These are phyloP conservation scores for Siphamia tubifer DNA, from an alignment of 2,113 vertebrate species.

Conservation along the genomic window DNA sequence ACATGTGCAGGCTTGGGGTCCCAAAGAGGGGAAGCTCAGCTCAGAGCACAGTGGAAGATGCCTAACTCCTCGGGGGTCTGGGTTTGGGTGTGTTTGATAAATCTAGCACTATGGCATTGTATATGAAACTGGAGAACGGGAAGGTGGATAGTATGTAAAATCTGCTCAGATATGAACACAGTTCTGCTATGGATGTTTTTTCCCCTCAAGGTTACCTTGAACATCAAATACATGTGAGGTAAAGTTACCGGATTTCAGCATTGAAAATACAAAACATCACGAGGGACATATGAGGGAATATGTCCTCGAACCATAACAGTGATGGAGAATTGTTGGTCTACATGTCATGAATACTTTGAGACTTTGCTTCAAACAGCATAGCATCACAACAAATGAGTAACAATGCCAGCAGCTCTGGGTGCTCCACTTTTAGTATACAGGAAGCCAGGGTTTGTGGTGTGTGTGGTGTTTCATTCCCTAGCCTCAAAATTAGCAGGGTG, in stretches of 20 bases:
- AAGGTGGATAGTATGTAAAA: conserved; percentile 28
- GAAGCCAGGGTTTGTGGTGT: conserved; percentile 59
- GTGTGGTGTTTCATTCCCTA: conserved; percentile 45
- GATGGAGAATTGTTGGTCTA: background rate
- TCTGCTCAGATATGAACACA: background rate
- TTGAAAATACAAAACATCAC: background rate
- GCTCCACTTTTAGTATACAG: conserved; percentile 21
- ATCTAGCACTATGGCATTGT: conserved; percentile 19
- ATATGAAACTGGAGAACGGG: conserved; percentile 12
- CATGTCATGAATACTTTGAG: background rate
- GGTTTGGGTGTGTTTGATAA: conserved; percentile 40
- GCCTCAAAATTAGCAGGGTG: conserved; percentile 59
- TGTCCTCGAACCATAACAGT: background rate
- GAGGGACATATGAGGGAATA: background rate
- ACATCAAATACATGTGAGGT: conserved; percentile 22
- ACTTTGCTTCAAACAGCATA: conserved; percentile 6
- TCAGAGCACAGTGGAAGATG: conserved; percentile 48
- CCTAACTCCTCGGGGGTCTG: conserved; percentile 51
- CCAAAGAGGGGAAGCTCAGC: conserved; percentile 64
- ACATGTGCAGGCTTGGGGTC: conserved; percentile 78
- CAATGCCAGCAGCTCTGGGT: conserved; percentile 15
- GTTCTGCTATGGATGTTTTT: conserved; percentile 4
- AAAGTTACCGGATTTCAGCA: background rate
- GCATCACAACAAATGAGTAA: conserved; percentile 31
- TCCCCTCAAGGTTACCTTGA: conserved; percentile 3